Evolutionary conservation across 37 sponge, comb jelly and placozoan species (phyloP), one percentile per base, ranked within the genome.

Genomic region (Agelas oroides): DNA sequence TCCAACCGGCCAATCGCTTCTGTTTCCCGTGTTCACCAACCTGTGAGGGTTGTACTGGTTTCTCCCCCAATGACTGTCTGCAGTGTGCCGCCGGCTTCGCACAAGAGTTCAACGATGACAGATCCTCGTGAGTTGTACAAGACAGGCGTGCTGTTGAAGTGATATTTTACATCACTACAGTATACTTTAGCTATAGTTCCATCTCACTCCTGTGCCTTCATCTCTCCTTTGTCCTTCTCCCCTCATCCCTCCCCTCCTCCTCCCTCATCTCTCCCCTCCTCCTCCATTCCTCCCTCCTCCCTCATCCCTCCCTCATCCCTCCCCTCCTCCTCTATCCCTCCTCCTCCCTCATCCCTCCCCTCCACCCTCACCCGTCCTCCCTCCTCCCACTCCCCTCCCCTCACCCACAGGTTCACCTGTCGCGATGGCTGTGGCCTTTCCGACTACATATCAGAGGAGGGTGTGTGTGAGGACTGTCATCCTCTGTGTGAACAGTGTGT

Each of bases 41-140:
- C 28, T 88, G 89, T 32, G 0, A 41, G 27, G 83, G 83, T 0
- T 88, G 89, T 25, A 82, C 63, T 30, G 89, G 83, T 6, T 60
- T 83, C 39, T 16, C 83, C 24, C 0, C 20, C 60, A 70, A 11
- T 21, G 40, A 75, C 31, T 88, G 89, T 75, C 17, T 65, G 14
- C 21, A 59, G 13, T 88, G 89, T 66, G 37, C 27, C 24, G 0
- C 2, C 35, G 54, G 55, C n/a, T 60, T 61, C 53, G 37, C 35
- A 32, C 40, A 78, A 15, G 19, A 65, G 17, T 64, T 54, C 38
- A 58, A 5, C 20, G 54, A 41, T 23, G 52, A 23, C 37, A 31
- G 69, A 33, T 67, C 69, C 5, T 23, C 25, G 62, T 61, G 14
- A 61, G 62, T 23, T 19, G 18, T 19, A 19, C 15, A 56, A 15